Conservation (phyloP, 2,888 invertebrate species). For the Brachyopa scutellaris region DNA sequence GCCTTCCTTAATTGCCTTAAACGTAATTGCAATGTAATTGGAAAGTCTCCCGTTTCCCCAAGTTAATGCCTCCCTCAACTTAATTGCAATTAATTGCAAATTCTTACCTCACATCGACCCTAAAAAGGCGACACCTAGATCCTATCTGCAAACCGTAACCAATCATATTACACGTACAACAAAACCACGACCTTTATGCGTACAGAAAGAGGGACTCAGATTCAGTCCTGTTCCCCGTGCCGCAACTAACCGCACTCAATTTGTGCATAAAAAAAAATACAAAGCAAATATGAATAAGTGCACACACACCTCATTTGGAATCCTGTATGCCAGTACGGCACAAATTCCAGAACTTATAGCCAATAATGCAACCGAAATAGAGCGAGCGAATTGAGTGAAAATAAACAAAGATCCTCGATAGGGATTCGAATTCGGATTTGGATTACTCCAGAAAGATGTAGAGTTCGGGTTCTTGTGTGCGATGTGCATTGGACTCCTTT, state of each 20-base stretch:
- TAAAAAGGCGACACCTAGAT: slow-evolving; percentile 71
- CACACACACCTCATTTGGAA: slow-evolving; percentile 27
- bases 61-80: slow-evolving; percentile 9
- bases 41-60: slow-evolving; percentile 2
- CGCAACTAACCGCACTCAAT: slow-evolving; percentile 53
- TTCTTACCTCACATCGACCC: slow-evolving; percentile 20
- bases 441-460: slow-evolving; percentile 26
- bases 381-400: slow-evolving; percentile 14
- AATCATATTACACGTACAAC: slow-evolving; percentile 61
- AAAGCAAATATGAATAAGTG: slow-evolving; percentile 51
- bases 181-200: slow-evolving; percentile 64
- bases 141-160: slow-evolving; percentile 54
- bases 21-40: slow-evolving; percentile 54
- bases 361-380: slow-evolving; percentile 43
- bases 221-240: slow-evolving; percentile 37
- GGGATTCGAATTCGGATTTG: slow-evolving; percentile 41
- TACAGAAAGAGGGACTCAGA: slow-evolving; percentile 12
- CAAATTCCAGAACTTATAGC: slow-evolving; percentile 31
- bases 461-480: not conserved
- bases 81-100: slow-evolving; percentile 60
- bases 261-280: slow-evolving; percentile 40
- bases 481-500: slow-evolving; percentile 71
- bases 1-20: too few species aligned
- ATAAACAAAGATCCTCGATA: slow-evolving; percentile 43
- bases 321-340: slow-evolving; percentile 35